Evolutionary conservation across 2,797 vertebrate species (phyloP).

Genomic region (Falco novaeseelandiae): DNA sequence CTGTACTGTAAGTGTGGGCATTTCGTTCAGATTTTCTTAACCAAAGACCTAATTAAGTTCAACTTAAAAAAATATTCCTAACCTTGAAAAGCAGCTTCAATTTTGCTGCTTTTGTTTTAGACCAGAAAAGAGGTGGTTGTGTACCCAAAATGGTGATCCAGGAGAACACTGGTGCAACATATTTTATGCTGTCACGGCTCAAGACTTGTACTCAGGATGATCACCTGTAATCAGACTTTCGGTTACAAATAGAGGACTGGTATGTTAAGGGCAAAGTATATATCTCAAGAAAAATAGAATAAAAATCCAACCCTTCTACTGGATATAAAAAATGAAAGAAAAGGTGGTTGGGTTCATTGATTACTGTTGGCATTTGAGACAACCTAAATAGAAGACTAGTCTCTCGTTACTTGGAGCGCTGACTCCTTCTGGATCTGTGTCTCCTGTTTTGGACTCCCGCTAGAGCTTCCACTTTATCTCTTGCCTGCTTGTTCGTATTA

Average conservation of each 20-base stretch:
- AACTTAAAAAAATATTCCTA: background rate
- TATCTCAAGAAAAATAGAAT: background rate
- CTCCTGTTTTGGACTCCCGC: background rate
- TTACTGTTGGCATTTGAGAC: background rate
- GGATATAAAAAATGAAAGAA: background rate
- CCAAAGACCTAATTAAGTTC: background rate
- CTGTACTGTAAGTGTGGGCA: background rate
- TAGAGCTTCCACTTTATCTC: background rate
- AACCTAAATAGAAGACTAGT: background rate
- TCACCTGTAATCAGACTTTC: background rate
- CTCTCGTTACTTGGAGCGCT: background rate
- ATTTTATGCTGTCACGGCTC: background rate
- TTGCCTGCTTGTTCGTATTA: background rate
- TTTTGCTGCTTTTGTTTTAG: background rate
- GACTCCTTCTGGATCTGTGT: background rate
- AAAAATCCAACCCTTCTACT: background rate
- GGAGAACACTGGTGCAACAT: background rate
- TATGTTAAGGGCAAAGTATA: background rate
- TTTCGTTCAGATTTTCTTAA: conserved; percentile 6
- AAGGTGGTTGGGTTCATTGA: background rate
- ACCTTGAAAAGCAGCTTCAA: background rate
- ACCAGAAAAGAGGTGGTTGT: background rate
- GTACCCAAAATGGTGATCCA: background rate
- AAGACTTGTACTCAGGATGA: background rate
- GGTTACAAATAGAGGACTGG: background rate